Conservation (phyloP, 2,797 vertebrate genomes). For the Cichlasoma orientale region DNA sequence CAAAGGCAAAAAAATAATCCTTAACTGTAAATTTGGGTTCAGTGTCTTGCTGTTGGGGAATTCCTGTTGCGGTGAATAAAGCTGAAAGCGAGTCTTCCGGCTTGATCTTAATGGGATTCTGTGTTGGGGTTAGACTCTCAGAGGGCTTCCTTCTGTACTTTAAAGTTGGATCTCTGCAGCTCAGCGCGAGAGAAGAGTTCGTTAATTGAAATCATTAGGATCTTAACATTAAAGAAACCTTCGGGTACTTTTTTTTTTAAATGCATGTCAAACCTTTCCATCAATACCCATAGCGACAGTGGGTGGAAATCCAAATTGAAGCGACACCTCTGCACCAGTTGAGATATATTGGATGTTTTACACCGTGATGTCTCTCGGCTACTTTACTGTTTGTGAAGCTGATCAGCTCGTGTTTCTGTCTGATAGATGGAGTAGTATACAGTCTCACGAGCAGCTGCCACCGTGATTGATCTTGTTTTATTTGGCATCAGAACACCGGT, state of each 20-base stretch:
- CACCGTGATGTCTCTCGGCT: neutral
- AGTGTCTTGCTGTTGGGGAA: neutral
- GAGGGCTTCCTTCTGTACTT: conserved; percentile 12
- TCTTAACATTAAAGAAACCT: conserved; percentile 21
- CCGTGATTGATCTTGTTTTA: conserved; percentile 4
- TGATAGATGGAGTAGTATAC: neutral
- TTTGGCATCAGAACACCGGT: conserved; percentile 1
- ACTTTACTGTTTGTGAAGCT: neutral
- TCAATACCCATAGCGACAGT: neutral
- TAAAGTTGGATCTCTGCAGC: conserved; percentile 11
- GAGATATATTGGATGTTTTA: neutral
- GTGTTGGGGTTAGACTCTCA: conserved; percentile 3
- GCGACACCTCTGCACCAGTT: neutral
- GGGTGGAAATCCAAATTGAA: neutral
- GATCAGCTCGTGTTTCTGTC: neutral
- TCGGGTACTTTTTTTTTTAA: neutral
- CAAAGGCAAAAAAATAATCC: neutral
- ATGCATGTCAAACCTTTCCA: neutral
- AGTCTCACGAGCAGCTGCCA: conserved; percentile 18
- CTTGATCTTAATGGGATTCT: neutral
- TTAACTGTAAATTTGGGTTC: neutral
- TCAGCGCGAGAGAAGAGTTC: conserved; percentile 26
- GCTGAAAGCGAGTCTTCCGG: neutral
- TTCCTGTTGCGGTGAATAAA: neutral
- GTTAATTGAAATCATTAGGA: conserved; percentile 19